Conservation (phyloP, 1,140 invertebrate genomes). For the Neodiprion lecontei region DNA sequence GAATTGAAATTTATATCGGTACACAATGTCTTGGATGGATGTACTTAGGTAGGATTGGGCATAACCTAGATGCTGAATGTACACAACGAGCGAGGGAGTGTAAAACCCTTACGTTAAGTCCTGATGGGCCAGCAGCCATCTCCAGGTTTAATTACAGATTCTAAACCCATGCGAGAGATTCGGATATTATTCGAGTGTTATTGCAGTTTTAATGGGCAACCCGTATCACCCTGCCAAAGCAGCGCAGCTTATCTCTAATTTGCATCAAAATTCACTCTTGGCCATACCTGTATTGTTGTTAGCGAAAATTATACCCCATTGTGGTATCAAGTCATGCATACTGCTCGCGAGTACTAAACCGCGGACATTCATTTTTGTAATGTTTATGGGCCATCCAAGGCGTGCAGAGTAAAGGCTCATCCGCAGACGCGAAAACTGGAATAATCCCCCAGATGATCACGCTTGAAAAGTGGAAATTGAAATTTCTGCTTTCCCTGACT, state of each 20-base stretch:
- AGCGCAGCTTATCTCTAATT: neutral
- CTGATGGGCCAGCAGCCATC: conserved; percentile 25
- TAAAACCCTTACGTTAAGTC: conserved; percentile 7
- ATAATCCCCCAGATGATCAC: too few relatives aligned
- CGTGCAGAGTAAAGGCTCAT: too few relatives aligned
- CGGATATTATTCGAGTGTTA: conserved; percentile 34
- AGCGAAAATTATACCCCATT: too few relatives aligned
- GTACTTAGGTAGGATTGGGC: neutral
- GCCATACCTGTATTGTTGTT: neutral
- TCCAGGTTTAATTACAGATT: conserved; percentile 46
- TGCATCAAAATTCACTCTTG: neutral
- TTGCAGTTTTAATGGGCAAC: conserved; percentile 39
- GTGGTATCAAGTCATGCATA: too few relatives aligned
- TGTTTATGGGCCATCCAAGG: too few relatives aligned
- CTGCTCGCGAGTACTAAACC: too few relatives aligned
- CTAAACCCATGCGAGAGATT: conserved; percentile 37
- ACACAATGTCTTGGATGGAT: too few relatives aligned
- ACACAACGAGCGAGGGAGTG: neutral
- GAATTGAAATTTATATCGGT: too few relatives aligned
- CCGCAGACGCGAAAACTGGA: too few relatives aligned
- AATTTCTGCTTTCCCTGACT: too few relatives aligned
- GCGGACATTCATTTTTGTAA: too few relatives aligned
- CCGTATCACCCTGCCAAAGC: neutral
- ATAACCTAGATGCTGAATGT: neutral
- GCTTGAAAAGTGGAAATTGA: too few relatives aligned